phyloP scores from a whole-genome alignment of 2,888 invertebrate species.

The Merodon equestris region DNA sequence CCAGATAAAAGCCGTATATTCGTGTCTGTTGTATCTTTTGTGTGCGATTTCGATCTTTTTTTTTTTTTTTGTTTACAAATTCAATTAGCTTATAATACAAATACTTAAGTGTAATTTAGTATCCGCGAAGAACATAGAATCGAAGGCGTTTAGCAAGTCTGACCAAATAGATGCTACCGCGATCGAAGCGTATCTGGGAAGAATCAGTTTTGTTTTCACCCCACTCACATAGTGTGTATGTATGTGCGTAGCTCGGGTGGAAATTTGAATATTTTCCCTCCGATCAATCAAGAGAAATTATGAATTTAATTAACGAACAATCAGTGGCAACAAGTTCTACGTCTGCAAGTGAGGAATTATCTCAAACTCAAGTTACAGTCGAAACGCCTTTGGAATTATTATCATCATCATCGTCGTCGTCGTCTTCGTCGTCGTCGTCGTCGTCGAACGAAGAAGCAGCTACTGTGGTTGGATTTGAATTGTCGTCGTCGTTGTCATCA shows the following conservation, averaged over 20 bases:
- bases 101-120: conserved; percentile 30
- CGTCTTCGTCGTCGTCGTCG: conserved; percentile 4
- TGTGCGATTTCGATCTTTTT: conserved; percentile 4
- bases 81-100: conserved; percentile 47
- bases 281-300: conserved; percentile 58
- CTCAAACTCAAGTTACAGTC: conserved; percentile 46
- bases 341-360: conserved; percentile 38
- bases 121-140: no score
- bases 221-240: not conserved
- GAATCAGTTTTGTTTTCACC: conserved; percentile 15
- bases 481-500: conserved; percentile 1
- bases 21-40: conserved; percentile 6
- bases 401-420: conserved; percentile 4
- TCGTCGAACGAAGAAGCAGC: not conserved
- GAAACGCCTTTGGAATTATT: conserved; percentile 41
- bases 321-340: conserved; percentile 57
- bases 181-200: conserved; percentile 37
- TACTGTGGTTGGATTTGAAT: conserved; percentile 29
- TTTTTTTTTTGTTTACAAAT: conserved; percentile 44
- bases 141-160: no score
- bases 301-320: conserved; percentile 68
- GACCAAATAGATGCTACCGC: not conserved
- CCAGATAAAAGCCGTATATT: conserved; percentile 27
- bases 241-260: conserved; percentile 20
- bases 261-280: conserved; percentile 39